phyloP scores from a whole-genome alignment of 2,797 vertebrate species.

The Thalassophryne amazonica region DNA sequence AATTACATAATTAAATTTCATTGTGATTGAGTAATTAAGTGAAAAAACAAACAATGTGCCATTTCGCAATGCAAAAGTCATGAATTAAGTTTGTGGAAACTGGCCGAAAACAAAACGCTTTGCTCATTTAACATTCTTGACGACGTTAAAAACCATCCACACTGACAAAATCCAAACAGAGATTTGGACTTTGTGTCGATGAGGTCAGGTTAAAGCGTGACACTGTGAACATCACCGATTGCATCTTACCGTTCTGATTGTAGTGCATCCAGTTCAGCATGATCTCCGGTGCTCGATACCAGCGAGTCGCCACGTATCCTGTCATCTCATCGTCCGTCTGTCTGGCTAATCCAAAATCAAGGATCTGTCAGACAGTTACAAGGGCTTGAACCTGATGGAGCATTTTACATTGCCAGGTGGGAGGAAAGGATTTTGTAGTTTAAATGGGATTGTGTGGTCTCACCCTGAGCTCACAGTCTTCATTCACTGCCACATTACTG shows the following conservation, averaged over 20 bases:
- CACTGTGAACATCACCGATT: too few species aligned
- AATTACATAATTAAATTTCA: too few species aligned
- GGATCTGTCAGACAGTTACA: constrained; percentile 79
- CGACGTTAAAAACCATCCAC: too few species aligned
- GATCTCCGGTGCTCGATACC: constrained; percentile 97
- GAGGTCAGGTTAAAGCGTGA: too few species aligned
- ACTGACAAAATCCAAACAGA: too few species aligned
- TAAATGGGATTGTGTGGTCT: constrained; percentile 33
- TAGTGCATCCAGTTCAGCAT: constrained; percentile 99
- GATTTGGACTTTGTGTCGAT: too few species aligned
- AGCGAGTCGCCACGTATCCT: constrained; percentile 95
- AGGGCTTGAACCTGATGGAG: background rate
- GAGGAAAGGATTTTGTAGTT: background rate
- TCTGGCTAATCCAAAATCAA: constrained; percentile 95
- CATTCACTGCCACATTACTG: constrained; percentile 96
- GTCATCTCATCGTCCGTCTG: constrained; percentile 99
- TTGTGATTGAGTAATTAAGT: too few species aligned
- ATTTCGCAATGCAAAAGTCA: too few species aligned
- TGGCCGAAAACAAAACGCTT: too few species aligned
- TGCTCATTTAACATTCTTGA: too few species aligned
- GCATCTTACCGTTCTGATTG: constrained; percentile 89
- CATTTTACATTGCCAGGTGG: background rate
- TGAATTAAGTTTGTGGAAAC: too few species aligned
- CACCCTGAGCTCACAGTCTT: constrained; percentile 97
- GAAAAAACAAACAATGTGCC: too few species aligned